Evolutionary conservation across 2,888 invertebrate genomes (phyloP).

Genomic region (Anoplius nigerrimus): DNA sequence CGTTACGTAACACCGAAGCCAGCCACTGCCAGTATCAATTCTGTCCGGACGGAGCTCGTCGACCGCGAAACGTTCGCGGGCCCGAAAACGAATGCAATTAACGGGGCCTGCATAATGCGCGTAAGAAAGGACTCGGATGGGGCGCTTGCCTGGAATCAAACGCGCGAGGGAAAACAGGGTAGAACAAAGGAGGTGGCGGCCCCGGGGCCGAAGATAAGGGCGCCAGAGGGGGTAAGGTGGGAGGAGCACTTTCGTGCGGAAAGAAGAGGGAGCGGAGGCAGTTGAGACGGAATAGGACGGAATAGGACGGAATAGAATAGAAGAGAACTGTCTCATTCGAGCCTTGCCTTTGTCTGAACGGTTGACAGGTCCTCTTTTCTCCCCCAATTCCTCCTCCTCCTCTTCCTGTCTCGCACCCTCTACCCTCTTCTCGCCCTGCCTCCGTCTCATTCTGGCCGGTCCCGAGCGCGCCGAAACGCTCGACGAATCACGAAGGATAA

Average conservation of each 20-base stretch:
- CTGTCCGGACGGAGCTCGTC: no score
- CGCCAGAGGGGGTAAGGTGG: not conserved
- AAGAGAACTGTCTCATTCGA: conserved; percentile 44
- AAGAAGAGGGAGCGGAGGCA: not conserved
- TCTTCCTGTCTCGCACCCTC: conserved; percentile 3
- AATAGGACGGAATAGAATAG: conserved; percentile 32
- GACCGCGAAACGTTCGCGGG: no score
- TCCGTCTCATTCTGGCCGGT: conserved; percentile 13
- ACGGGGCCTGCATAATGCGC: no score
- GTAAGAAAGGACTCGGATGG: no score
- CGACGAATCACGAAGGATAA: conserved; percentile 44
- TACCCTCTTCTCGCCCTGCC: not conserved
- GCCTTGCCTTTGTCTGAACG: conserved; percentile 41
- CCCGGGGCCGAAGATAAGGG: no score
- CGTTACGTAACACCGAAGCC: no score
- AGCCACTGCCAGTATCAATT: no score
- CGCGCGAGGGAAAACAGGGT: no score
- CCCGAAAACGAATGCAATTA: no score
- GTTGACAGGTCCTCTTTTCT: conserved; percentile 34
- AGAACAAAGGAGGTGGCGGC: not conserved
- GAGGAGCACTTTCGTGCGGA: not conserved
- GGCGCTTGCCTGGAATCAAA: no score
- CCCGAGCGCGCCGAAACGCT: conserved; percentile 24
- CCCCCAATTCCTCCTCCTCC: not conserved
- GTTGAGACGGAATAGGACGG: conserved; percentile 18